These are phyloP conservation scores for Chelon labrosus DNA, from an alignment of 2,797 vertebrate genomes.

Conservation along the genomic window DNA sequence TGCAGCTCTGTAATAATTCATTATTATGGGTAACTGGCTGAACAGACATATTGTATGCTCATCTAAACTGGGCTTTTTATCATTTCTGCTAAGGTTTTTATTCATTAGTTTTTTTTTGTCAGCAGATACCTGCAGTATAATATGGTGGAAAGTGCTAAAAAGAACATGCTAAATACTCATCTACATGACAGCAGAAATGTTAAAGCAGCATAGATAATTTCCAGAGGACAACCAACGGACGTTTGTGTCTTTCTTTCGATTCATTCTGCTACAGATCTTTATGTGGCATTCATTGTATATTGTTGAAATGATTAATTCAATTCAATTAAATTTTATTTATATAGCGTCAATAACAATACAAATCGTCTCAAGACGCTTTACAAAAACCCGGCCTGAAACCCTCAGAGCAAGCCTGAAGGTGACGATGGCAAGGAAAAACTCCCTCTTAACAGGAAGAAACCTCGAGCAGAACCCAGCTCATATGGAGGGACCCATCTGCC, in stretches of 20 bases:
- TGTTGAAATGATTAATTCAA: too few species aligned
- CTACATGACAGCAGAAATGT: not conserved
- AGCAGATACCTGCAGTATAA: not conserved
- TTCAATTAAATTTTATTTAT: too few species aligned
- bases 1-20: slow-evolving; percentile 1
- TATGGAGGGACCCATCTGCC: too few species aligned
- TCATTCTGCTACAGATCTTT: not conserved
- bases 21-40: not conserved
- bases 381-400: too few species aligned
- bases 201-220: not conserved
- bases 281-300: not conserved
- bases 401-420: too few species aligned
- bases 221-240: not conserved
- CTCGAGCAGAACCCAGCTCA: too few species aligned
- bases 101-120: slow-evolving; percentile 4
- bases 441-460: too few species aligned
- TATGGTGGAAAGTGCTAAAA: not conserved
- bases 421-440: too few species aligned
- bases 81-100: not conserved
- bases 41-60: not conserved
- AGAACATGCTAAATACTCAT: not conserved
- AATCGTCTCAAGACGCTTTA: too few species aligned
- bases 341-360: too few species aligned
- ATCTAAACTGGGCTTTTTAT: not conserved
- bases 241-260: not conserved